A percentile compares a stretch with the other conserved stretches of the same genome.
Evolutionary conservation across 2,797 vertebrate genomes (phyloP).

Genomic region (Carcharodon carcharias): DNA sequence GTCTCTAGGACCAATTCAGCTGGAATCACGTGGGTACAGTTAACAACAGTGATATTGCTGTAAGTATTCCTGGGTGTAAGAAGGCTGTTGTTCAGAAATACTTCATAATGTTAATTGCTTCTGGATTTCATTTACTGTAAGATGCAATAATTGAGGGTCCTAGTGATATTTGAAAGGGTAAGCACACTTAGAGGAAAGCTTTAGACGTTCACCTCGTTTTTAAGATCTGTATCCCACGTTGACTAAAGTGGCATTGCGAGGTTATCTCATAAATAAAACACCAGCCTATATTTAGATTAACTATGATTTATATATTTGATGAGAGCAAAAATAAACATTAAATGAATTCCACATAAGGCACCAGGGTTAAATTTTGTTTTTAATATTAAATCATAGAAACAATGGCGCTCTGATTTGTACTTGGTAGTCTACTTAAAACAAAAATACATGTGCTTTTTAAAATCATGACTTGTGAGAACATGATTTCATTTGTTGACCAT

Average conservation of each 20-base stretch:
- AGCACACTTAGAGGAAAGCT: neutral
- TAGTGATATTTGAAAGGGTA: neutral
- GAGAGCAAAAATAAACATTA: neutral
- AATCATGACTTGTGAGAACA: neutral
- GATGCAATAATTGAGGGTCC: neutral
- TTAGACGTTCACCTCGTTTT: neutral
- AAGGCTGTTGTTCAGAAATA: neutral
- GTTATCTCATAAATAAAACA: neutral
- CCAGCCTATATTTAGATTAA: neutral
- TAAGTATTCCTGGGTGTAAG: neutral
- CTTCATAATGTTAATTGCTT: neutral
- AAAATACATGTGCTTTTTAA: neutral
- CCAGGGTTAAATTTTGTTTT: neutral
- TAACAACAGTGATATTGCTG: neutral
- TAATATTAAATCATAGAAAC: neutral
- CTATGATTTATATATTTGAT: neutral
- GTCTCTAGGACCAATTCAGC: neutral
- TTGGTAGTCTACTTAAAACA: neutral
- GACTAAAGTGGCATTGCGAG: neutral
- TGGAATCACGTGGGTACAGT: neutral
- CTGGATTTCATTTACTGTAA: neutral
- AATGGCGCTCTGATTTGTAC: neutral
- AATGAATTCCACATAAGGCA: neutral
- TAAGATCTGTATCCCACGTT: neutral
- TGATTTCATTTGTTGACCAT: neutral